Evolutionary conservation across 2,888 invertebrate species (phyloP).

Genomic region (Emmelina monodactyla): DNA sequence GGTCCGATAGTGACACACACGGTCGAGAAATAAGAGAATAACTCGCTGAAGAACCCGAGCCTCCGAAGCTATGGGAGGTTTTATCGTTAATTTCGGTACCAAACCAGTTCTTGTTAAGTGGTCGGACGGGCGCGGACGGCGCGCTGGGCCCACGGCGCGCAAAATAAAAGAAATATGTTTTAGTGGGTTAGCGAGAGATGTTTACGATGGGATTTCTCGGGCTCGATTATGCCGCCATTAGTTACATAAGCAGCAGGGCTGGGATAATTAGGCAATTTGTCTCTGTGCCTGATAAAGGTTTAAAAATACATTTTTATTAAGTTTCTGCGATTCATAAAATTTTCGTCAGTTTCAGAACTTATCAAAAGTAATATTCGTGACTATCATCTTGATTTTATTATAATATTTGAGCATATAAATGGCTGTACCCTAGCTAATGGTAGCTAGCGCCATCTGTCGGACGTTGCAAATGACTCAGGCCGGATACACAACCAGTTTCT

Average conservation of each 20-base stretch:
- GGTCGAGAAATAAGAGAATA: background rate
- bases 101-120: conserved; percentile 53
- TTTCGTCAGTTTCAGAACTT: too few species aligned
- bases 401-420: too few species aligned
- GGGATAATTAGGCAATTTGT: conserved; percentile 48
- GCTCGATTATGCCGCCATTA: conserved; percentile 51
- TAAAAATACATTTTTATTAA: too few species aligned
- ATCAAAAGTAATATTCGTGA: too few species aligned
- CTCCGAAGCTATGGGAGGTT: conserved; percentile 19
- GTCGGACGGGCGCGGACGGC: conserved; percentile 22
- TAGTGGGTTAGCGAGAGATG: conserved; percentile 64
- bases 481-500: conserved; percentile 62
- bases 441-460: conserved; percentile 51
- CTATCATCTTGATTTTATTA: too few species aligned
- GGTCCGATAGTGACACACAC: background rate
- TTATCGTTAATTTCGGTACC: conserved; percentile 53
- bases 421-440: too few species aligned
- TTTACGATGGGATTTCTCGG: conserved; percentile 56
- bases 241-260: conserved; percentile 45
- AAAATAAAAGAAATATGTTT: conserved; percentile 66
- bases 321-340: too few species aligned
- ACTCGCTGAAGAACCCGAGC: background rate
- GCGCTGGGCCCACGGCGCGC: conserved; percentile 29
- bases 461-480: conserved; percentile 29
- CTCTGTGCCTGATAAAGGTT: conserved; percentile 29